Conservation (phyloP, 2,113 vertebrate genomes). For the Osmerus eperlanus region DNA sequence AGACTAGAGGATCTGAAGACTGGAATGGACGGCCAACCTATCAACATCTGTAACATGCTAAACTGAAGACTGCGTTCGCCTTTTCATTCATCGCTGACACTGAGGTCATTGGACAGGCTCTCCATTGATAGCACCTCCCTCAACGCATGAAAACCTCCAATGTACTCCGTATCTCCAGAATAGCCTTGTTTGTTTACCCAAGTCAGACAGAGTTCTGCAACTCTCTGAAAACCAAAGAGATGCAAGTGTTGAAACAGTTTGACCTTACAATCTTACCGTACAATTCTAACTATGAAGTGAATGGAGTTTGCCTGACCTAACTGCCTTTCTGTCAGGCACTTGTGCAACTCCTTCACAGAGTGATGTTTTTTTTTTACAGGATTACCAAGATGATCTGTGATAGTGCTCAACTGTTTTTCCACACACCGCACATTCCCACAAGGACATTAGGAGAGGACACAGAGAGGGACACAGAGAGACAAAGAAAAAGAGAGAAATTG, state of each 20-base stretch:
- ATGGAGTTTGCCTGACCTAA: background rate
- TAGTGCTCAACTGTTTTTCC: conserved; percentile 69
- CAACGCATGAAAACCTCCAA: background rate
- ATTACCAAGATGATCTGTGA: conserved; percentile 63
- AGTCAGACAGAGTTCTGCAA: no score
- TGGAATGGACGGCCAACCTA: no score
- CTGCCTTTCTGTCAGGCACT: conserved; percentile 26
- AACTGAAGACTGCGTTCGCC: no score
- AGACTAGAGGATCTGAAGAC: no score
- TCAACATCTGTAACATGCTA: no score
- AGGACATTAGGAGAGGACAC: conserved; percentile 51
- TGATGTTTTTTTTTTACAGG: conserved; percentile 44
- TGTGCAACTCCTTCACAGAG: conserved; percentile 38
- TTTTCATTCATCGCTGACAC: background rate
- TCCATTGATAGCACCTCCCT: background rate
- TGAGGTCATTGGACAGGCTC: background rate
- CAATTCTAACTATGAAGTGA: background rate
- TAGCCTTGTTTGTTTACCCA: background rate
- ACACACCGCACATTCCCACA: conserved; percentile 51
- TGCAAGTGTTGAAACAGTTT: background rate
- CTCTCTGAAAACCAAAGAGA: no score
- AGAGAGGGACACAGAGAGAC: conserved; percentile 6
- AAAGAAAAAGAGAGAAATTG: conserved; percentile 9
- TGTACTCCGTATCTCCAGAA: background rate
- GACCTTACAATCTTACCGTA: background rate